Percentiles rank a stretch among this genome's conserved stretches.
Conservation (phyloP, 2,888 invertebrate genomes). For the Cremastinae sp. region DNA sequence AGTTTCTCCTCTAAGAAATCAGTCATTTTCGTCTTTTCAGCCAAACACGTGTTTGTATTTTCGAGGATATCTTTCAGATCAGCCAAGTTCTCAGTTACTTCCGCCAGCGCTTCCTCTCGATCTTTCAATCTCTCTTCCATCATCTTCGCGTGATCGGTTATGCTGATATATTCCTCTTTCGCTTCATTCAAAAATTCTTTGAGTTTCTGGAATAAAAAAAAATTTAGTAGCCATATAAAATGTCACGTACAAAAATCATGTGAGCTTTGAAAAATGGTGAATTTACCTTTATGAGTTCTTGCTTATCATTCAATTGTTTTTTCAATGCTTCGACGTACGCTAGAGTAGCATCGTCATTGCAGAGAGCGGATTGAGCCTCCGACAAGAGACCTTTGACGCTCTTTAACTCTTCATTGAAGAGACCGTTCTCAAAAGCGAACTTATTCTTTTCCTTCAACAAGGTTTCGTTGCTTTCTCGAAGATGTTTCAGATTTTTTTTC, state of each 20-base stretch:
- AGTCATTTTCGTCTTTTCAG: constrained; percentile 66
- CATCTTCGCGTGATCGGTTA: constrained; percentile 65
- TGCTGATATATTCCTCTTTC: constrained; percentile 74
- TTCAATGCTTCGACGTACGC: constrained; percentile 69
- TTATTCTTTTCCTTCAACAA: constrained; percentile 69
- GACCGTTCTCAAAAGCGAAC: constrained; percentile 67
- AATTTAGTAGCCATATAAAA: background rate
- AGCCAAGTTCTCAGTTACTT: constrained; percentile 67
- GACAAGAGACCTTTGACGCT: constrained; percentile 66
- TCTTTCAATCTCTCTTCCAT: constrained; percentile 63
- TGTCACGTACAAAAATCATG: background rate
- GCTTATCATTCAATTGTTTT: constrained; percentile 65
- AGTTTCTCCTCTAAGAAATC: constrained; percentile 71
- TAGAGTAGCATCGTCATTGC: constrained; percentile 58
- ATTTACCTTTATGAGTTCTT: constrained; percentile 72
- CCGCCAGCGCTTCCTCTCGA: constrained; percentile 66
- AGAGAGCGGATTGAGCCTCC: constrained; percentile 66
- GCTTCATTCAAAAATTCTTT: constrained; percentile 76
- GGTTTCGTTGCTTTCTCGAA: constrained; percentile 67
- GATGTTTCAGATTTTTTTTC: constrained; percentile 65
- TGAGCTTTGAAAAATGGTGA: too few relatives aligned
- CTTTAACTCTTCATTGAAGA: constrained; percentile 69
- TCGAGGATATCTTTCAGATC: constrained; percentile 72
- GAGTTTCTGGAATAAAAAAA: constrained; percentile 66
- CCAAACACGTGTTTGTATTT: constrained; percentile 67